phyloP scores from a whole-genome alignment of 2,113 vertebrate species.

The Etia nguti region DNA sequence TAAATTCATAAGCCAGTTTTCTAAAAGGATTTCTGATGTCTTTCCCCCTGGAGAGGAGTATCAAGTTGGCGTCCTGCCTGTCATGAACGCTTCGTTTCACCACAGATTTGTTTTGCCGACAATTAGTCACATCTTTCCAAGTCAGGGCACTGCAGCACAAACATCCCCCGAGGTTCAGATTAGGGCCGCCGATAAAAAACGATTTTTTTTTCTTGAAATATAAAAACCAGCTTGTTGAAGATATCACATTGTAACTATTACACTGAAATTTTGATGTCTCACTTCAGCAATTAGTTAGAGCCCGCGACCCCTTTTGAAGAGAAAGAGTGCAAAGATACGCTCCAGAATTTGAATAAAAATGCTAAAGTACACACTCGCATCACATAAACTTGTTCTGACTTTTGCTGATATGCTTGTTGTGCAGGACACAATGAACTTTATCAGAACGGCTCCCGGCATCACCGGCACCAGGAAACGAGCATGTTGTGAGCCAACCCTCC shows the following conservation, averaged over 20 bases:
- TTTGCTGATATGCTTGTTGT: not conserved
- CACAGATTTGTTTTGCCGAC: slow-evolving; percentile 26
- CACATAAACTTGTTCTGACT: not conserved
- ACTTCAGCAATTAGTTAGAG: not conserved
- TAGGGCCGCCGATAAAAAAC: not conserved
- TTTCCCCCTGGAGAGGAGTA: not conserved
- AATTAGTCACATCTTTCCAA: slow-evolving; percentile 41
- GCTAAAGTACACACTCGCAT: not conserved
- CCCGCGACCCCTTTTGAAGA: not conserved
- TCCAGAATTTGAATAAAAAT: not conserved
- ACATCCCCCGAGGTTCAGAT: not conserved
- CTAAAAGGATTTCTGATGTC: not conserved
- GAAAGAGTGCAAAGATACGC: not conserved
- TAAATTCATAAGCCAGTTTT: not conserved
- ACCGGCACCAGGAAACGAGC: not conserved
- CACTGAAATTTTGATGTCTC: not conserved
- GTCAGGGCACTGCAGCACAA: slow-evolving; percentile 1
- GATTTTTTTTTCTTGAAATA: not conserved
- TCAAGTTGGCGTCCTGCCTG: not conserved
- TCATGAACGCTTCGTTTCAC: slow-evolving; percentile 7
- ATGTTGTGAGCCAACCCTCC: not conserved
- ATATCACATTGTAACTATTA: not conserved
- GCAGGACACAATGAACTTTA: not conserved
- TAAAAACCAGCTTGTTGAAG: not conserved
- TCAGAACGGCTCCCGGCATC: not conserved